phyloP scores from a whole-genome alignment of 2,888 invertebrate genomes.

The Erpobdella octoculata region DNA sequence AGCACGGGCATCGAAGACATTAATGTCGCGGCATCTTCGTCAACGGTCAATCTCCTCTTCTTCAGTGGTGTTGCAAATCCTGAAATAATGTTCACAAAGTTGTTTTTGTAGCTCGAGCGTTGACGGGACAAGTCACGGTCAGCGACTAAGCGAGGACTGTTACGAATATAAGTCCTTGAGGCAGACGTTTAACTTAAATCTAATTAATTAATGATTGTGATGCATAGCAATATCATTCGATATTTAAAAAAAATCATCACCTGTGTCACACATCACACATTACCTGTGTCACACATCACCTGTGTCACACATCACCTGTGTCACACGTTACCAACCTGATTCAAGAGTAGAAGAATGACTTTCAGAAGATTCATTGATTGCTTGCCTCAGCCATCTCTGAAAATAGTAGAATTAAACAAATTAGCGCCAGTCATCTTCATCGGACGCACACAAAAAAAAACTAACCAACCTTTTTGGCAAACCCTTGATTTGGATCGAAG shows the following conservation, averaged over 20 bases:
- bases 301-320: not conserved
- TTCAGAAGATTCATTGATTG: conserved; percentile 25
- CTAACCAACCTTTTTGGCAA: conserved; percentile 21
- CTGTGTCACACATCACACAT: not conserved
- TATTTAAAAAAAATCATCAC: not conserved
- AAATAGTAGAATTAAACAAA: not conserved
- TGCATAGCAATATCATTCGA: not conserved
- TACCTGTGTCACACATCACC: not conserved
- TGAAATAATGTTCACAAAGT: not conserved
- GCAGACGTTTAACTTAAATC: too few species aligned
- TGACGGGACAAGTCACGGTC: too few species aligned
- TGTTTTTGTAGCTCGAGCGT: too few species aligned
- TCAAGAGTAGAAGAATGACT: too few species aligned
- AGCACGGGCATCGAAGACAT: not conserved
- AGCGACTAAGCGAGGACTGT: too few species aligned
- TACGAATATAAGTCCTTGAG: too few species aligned
- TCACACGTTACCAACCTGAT: not conserved
- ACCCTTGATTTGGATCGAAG: conserved; percentile 22
- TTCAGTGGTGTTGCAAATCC: conserved; percentile 23
- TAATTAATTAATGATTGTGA: not conserved
- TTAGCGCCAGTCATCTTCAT: too few species aligned
- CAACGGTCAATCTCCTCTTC: conserved; percentile 28
- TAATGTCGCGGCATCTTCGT: conserved; percentile 5
- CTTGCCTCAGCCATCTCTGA: conserved; percentile 30
- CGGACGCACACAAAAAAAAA: too few species aligned